A percentile compares a stretch with the other conserved stretches of the same genome.
phyloP scores from a whole-genome alignment of 2,797 vertebrate species.

The Phataginus tricuspis region DNA sequence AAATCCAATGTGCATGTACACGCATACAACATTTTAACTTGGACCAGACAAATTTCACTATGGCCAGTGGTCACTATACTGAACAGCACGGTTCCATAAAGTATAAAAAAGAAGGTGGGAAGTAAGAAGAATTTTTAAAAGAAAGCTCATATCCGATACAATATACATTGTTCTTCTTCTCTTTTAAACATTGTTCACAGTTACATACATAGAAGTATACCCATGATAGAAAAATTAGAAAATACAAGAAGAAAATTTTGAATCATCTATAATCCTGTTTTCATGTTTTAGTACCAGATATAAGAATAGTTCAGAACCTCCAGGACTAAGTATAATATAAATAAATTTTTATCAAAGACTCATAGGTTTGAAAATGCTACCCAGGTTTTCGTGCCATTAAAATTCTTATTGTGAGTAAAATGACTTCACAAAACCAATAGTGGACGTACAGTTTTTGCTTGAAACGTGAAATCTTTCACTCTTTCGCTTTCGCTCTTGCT shows the following conservation, averaged over 20 bases:
- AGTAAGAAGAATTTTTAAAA: not conserved
- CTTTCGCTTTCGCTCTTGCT: too few species aligned
- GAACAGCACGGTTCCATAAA: not conserved
- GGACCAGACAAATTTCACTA: not conserved
- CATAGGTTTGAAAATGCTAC: not conserved
- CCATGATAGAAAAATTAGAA: not conserved
- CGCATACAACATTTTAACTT: not conserved
- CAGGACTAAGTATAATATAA: not conserved
- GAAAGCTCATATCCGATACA: too few species aligned
- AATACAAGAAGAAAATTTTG: not conserved
- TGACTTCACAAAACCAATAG: not conserved
- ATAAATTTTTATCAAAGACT: not conserved
- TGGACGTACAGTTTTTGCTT: not conserved
- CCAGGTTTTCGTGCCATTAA: not conserved
- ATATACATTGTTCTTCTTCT: not conserved
- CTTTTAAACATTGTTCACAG: not conserved
- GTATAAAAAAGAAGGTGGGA: too few species aligned
- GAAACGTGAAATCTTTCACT: not conserved
- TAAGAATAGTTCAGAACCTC: not conserved
- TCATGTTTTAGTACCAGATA: not conserved
- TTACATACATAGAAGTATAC: not conserved
- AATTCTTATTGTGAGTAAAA: not conserved
- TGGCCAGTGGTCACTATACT: rapidly evolving
- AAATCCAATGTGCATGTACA: not conserved
- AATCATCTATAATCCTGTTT: not conserved